Conservation (phyloP, 37 sponge, comb jelly and placozoan genomes). For the Petrosia ficiformis region DNA sequence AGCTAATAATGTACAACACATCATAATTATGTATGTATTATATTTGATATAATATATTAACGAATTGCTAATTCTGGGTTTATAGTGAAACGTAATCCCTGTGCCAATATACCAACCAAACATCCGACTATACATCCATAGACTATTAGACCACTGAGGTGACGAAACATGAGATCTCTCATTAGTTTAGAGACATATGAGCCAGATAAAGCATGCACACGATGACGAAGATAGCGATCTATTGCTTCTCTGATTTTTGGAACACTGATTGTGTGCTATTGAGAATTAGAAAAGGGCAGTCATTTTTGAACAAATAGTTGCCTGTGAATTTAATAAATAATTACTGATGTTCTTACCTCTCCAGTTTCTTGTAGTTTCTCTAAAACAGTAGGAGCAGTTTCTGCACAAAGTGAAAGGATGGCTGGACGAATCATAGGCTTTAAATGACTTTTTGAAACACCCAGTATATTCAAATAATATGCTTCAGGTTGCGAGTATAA, state of each 20-base stretch:
- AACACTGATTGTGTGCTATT: constrained; percentile 16
- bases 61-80: not conserved
- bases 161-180: constrained; percentile 43
- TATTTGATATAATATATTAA: no score
- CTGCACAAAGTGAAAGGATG: constrained; percentile 75
- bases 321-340: not conserved
- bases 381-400: constrained; percentile 57
- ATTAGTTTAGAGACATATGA: constrained; percentile 29
- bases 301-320: no score
- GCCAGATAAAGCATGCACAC: constrained; percentile 40
- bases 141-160: constrained; percentile 70
- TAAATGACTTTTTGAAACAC: constrained; percentile 35
- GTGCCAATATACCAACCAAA: constrained; percentile 46
- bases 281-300: not conserved
- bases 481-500: constrained; percentile 55
- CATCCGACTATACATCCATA: constrained; percentile 76
- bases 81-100: constrained; percentile 25
- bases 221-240: constrained; percentile 57
- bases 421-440: constrained; percentile 65
- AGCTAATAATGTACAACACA: constrained; percentile 21
- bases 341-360: not conserved
- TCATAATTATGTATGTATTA: not conserved
- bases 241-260: constrained; percentile 60
- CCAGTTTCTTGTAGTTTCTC: not conserved
- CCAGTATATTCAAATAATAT: constrained; percentile 44